These are phyloP conservation scores for Parapsyche elsis DNA, from an alignment of 1,140 invertebrate species.

Conservation along the genomic window DNA sequence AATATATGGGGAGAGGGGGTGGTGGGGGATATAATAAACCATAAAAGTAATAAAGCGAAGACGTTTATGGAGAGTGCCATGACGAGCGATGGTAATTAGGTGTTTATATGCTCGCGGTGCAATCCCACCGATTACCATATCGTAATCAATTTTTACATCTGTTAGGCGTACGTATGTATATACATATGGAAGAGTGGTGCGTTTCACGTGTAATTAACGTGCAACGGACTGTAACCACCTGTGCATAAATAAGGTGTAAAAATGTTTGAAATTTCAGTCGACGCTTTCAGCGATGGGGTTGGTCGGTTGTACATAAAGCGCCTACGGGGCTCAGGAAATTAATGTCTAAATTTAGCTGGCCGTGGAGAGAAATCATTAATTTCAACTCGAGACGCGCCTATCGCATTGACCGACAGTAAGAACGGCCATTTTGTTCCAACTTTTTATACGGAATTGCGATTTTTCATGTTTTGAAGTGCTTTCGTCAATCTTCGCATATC, in stretches of 20 bases:
- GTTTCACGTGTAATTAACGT: not conserved
- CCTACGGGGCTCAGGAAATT: constrained; percentile 40
- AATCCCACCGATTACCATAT: constrained; percentile 17
- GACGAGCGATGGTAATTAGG: constrained; percentile 19
- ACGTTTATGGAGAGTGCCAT: not conserved
- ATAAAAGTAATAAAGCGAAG: constrained; percentile 28
- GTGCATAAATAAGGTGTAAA: constrained; percentile 25
- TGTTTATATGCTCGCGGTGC: constrained; percentile 16
- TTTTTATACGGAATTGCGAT: not conserved
- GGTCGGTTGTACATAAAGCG: no score
- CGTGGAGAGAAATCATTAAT: constrained; percentile 46
- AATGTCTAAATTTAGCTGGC: constrained; percentile 49
- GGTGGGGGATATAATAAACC: not conserved
- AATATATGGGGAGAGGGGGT: not conserved
- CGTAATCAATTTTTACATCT: constrained; percentile 30
- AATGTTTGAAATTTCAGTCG: not conserved
- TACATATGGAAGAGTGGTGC: not conserved
- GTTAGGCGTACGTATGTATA: not conserved
- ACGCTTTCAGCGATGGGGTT: not conserved
- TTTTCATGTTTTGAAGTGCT: not conserved
- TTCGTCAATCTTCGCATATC: constrained; percentile 5
- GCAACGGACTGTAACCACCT: not conserved
- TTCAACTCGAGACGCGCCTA: not conserved
- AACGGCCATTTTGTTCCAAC: constrained; percentile 14
- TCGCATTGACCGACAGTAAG: not conserved